Evolutionary conservation across 2,113 vertebrate genomes (phyloP).

Genomic region (Pungitius pungitius): DNA sequence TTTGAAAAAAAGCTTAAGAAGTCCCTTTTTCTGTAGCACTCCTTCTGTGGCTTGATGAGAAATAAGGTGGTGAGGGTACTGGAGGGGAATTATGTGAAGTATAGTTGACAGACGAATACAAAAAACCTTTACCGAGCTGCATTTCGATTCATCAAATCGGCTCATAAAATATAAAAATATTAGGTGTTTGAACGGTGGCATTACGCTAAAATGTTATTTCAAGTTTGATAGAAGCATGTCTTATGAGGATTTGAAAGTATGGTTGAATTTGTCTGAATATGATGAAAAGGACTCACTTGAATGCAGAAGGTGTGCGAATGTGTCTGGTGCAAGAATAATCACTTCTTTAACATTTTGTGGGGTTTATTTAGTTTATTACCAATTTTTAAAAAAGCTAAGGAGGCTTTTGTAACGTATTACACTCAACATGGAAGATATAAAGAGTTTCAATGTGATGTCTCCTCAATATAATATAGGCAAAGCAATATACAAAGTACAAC

Average conservation of each 20-base stretch:
- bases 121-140: neutral
- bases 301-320: neutral
- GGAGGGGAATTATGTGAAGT: conserved; percentile 6
- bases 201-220: neutral
- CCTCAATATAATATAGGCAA: neutral
- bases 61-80: conserved; percentile 4
- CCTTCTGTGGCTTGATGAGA: conserved; percentile 42
- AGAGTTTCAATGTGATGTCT: neutral
- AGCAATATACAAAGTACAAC: neutral
- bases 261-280: neutral
- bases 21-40: conserved; percentile 32
- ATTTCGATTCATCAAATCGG: neutral
- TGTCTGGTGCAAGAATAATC: neutral
- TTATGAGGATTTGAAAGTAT: neutral
- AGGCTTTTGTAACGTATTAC: neutral
- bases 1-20: conserved; percentile 48
- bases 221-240: neutral
- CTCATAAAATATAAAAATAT: neutral
- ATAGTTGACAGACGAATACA: conserved; percentile 13
- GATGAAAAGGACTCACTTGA: neutral
- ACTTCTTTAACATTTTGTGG: neutral
- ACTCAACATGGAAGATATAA: neutral
- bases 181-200: conserved; percentile 1
- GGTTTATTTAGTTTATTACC: neutral
- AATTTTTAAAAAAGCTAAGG: neutral